Conservation (phyloP, 2,113 vertebrate genomes). For the Notothenia coriiceps region DNA sequence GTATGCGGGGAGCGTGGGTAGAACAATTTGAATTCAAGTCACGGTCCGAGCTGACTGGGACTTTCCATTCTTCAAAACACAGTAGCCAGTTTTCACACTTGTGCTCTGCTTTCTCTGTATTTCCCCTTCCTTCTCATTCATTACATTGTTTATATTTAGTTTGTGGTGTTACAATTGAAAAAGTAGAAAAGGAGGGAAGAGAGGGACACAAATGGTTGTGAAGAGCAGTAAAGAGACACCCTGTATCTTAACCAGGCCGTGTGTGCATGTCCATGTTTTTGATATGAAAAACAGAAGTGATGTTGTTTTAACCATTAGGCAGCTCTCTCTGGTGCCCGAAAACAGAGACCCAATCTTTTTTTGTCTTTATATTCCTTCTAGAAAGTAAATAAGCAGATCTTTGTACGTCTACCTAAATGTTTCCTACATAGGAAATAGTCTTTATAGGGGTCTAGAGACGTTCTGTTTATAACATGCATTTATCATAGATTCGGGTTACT, state of each 20-base stretch:
- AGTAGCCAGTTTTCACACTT: constrained; percentile 6
- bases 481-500: neutral
- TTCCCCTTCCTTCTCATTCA: constrained; percentile 1
- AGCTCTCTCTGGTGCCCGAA: neutral
- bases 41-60: constrained; percentile 43
- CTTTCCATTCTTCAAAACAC: constrained; percentile 56
- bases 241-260: constrained; percentile 43
- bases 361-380: neutral
- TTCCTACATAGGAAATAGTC: constrained; percentile 18
- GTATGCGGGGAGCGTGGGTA: constrained; percentile 62
- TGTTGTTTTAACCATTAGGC: neutral
- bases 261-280: constrained; percentile 14
- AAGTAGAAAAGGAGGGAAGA: constrained; percentile 7
- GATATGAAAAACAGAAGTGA: neutral
- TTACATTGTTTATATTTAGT: constrained; percentile 6
- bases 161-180: constrained; percentile 4
- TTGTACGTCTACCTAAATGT: constrained; percentile 1
- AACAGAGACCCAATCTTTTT: neutral
- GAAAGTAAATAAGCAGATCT: neutral
- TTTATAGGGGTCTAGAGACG: constrained; percentile 10
- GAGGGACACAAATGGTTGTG: constrained; percentile 4
- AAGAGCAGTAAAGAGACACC: constrained; percentile 30
- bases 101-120: constrained; percentile 6
- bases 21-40: constrained; percentile 71
- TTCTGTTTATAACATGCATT: constrained; percentile 34